Evolutionary conservation across 1,140 invertebrate genomes (phyloP), one percentile per base, ranked within the genome.

Genomic region (Drosophila ananassae): DNA sequence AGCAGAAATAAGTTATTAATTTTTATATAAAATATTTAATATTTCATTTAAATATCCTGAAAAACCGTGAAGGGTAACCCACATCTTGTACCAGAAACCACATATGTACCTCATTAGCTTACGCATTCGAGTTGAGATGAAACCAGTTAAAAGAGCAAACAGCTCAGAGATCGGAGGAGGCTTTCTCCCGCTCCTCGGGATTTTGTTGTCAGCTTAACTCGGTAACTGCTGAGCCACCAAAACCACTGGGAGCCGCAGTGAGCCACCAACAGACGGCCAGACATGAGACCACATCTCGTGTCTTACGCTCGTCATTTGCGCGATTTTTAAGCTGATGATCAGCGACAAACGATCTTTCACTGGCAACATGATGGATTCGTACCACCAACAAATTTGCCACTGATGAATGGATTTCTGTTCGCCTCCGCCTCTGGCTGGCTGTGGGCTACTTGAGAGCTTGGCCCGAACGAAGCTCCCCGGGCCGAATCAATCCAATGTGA

Each of bases 351-450:
- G 85, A 91, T 91, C 89, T 91, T 91, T 91, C 90, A 90, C 79
- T 91, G 81, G 87, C 64, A 56, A 64, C 73, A 90, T 91, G 90
- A 91, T 91, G 90, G 90, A 91, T 91, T 91, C 82, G 73, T 91
- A 91, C 90, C 90, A 90, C 90, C 90, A 91, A 90, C 85, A 90
- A 89, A 91, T 91, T 87, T 91, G 90, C 90, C 90, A 91, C 90
- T 91, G 90, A 91, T 91, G 90, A 91, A 91, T 91, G 84, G 84
- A 89, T 89, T 89, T 80, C 74, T 90, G 73, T 83, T 67, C 68
- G 71, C 62, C 54, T 52, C 51, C 48, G 54, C 32, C 34, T 59
- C 39, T 57, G 21, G 17, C 44, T 44, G 41, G 34, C 32, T 32
- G 32, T 32, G 32, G 32, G 32, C 32, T 32, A 32, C 32, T 32